Conservation (phyloP, 1,140 invertebrate genomes). For the Sinella curviseta region DNA sequence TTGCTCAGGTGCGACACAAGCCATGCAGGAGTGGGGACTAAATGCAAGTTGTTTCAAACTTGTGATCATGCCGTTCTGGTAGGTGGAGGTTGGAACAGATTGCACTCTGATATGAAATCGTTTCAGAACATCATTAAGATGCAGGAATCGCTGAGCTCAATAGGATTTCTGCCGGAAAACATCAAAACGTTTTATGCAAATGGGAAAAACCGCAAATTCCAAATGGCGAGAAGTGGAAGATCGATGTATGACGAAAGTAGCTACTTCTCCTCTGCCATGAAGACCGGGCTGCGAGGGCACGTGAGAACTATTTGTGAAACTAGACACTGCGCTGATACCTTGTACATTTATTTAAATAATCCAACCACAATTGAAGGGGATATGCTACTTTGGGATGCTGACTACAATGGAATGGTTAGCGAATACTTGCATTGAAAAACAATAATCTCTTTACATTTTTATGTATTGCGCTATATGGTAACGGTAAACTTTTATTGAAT, state of each 20-base stretch:
- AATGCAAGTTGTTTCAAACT: conserved; percentile 59
- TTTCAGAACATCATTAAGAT: conserved; percentile 55
- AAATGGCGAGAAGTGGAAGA: not conserved
- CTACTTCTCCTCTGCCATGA: conserved; percentile 57
- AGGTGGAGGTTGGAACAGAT: conserved; percentile 61
- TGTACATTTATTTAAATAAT: conserved; percentile 60
- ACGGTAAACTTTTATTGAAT: not conserved
- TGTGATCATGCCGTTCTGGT: conserved; percentile 62
- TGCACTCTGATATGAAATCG: conserved; percentile 53
- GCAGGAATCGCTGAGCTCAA: conserved; percentile 56
- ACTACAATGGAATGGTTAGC: conserved; percentile 58
- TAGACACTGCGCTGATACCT: conserved; percentile 58
- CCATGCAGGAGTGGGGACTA: conserved; percentile 54
- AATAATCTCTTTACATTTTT: too few species aligned
- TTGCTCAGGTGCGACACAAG: conserved; percentile 55
- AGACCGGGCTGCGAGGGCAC: conserved; percentile 59
- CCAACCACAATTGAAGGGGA: conserved; percentile 58
- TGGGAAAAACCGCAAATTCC: conserved; percentile 50
- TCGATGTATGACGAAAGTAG: not conserved
- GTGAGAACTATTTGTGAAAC: conserved; percentile 57
- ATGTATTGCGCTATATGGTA: too few species aligned
- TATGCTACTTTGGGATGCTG: conserved; percentile 59
- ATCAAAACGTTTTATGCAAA: conserved; percentile 63
- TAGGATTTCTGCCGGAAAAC: conserved; percentile 59
- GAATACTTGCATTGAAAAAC: too few species aligned